Percentiles rank a stretch among this genome's conserved stretches.
Evolutionary conservation across 2,888 invertebrate genomes (phyloP).

Genomic region (Rotaria macrura): DNA sequence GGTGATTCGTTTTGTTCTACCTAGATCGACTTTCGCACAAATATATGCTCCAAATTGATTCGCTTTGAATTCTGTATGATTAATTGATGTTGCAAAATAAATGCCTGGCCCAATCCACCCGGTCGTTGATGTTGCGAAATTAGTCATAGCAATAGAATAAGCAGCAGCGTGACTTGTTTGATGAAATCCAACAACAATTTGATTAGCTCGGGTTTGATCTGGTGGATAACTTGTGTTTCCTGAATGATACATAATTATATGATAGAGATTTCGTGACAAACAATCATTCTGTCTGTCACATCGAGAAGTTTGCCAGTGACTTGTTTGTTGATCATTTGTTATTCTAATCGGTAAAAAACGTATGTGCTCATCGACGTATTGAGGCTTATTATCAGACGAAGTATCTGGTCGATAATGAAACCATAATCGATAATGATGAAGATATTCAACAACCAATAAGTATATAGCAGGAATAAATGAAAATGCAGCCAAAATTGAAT

Average conservation of each 20-base stretch:
- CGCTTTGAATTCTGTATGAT: slow-evolving; percentile 5
- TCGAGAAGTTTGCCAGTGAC: background rate
- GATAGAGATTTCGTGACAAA: background rate
- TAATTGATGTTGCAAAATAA: background rate
- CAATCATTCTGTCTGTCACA: background rate
- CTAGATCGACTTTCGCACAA: background rate
- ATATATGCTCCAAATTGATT: slow-evolving; percentile 17
- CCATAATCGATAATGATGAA: background rate
- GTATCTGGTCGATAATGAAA: background rate
- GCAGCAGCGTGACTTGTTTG: background rate
- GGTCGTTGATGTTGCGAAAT: background rate
- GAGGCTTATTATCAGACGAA: background rate
- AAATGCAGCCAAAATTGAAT: background rate
- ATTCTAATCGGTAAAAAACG: background rate
- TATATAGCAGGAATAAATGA: background rate
- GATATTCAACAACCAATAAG: background rate
- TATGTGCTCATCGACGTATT: background rate
- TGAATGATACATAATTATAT: background rate
- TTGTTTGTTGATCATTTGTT: slow-evolving; percentile 15
- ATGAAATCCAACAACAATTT: slow-evolving; percentile 7
- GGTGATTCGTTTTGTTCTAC: background rate
- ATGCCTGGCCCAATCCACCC: background rate
- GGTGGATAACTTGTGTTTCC: background rate
- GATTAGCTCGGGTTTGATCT: background rate
- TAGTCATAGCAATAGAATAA: background rate